Percentiles rank a stretch among this genome's conserved stretches.
Evolutionary conservation across 2,888 invertebrate species (phyloP).

Genomic region (Morinoia aosen): DNA sequence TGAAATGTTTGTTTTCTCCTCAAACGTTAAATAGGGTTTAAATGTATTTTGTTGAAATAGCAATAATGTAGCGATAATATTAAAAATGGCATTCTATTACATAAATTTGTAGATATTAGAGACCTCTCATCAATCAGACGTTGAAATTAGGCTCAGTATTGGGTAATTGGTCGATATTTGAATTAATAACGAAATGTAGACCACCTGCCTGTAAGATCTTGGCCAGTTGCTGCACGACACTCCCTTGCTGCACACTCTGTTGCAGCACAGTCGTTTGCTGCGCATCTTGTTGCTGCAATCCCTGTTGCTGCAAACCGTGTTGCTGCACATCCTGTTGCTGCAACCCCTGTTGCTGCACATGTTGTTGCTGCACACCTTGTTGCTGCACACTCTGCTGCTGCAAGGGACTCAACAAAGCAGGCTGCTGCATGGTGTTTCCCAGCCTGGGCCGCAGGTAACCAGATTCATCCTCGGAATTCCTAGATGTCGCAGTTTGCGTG

Average conservation of each 20-base stretch:
- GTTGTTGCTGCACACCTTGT: neutral
- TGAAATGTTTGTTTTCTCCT: neutral
- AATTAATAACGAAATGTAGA: too few species aligned
- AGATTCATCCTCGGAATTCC: neutral
- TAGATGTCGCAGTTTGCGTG: neutral
- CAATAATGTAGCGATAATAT: neutral
- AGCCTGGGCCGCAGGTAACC: neutral
- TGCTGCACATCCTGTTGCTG: neutral
- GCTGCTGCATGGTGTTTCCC: neutral
- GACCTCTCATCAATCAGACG: neutral
- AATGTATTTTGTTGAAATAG: neutral
- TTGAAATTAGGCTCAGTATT: neutral
- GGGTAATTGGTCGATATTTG: too few species aligned
- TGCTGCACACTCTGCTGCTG: neutral
- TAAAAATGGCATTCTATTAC: neutral
- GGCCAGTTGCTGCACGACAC: too few species aligned
- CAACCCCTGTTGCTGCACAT: neutral
- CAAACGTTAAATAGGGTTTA: neutral
- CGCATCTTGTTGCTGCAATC: neutral
- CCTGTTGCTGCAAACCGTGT: neutral
- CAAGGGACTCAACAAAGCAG: neutral
- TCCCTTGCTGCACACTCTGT: too few species aligned
- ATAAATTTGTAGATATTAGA: neutral
- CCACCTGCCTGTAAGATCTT: too few species aligned
- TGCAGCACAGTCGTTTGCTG: too few species aligned